A percentile compares a stretch with the other conserved stretches of the same genome.
Evolutionary conservation across 2,797 vertebrate species (phyloP).

Genomic region (Bradypodion ventrale): DNA sequence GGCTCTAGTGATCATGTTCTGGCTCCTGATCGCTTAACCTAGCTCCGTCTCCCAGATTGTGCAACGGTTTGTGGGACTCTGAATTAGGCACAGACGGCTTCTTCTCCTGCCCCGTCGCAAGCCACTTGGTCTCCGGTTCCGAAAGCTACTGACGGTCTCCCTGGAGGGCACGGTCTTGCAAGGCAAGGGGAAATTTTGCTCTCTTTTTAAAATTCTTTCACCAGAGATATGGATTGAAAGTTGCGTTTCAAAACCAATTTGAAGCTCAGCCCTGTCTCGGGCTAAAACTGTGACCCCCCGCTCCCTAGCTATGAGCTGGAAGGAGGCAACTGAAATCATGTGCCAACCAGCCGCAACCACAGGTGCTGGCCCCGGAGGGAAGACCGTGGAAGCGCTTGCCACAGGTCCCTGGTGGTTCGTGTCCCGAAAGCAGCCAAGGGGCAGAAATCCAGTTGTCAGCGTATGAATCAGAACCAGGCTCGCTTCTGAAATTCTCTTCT

Average conservation of each 20-base stretch:
- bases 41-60: slow-evolving; percentile 49
- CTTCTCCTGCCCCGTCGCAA: slow-evolving; percentile 54
- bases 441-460: slow-evolving; percentile 3
- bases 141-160: slow-evolving; percentile 56
- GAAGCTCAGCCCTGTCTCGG: slow-evolving; percentile 49
- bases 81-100: slow-evolving; percentile 64
- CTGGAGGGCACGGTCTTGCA: slow-evolving; percentile 57
- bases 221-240: slow-evolving; percentile 67
- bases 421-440: slow-evolving; percentile 40
- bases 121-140: slow-evolving; percentile 66
- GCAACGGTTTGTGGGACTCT: slow-evolving; percentile 49
- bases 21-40: slow-evolving; percentile 93
- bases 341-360: slow-evolving; percentile 54
- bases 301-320: slow-evolving; percentile 44
- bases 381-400: slow-evolving; percentile 24
- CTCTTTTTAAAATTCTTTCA: slow-evolving; percentile 52
- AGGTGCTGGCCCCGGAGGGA: slow-evolving; percentile 42
- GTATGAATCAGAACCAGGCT: slow-evolving; percentile 1
- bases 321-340: slow-evolving; percentile 59
- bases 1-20: slow-evolving; percentile 97
- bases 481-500: slow-evolving; percentile 48
- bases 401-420: slow-evolving; percentile 28
- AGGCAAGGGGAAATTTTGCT: slow-evolving; percentile 59
- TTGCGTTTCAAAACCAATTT: slow-evolving; percentile 50
- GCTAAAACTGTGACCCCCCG: slow-evolving; percentile 49